Conservation (phyloP, 2,888 invertebrate genomes). For the Neoitamus cyanurus region DNA sequence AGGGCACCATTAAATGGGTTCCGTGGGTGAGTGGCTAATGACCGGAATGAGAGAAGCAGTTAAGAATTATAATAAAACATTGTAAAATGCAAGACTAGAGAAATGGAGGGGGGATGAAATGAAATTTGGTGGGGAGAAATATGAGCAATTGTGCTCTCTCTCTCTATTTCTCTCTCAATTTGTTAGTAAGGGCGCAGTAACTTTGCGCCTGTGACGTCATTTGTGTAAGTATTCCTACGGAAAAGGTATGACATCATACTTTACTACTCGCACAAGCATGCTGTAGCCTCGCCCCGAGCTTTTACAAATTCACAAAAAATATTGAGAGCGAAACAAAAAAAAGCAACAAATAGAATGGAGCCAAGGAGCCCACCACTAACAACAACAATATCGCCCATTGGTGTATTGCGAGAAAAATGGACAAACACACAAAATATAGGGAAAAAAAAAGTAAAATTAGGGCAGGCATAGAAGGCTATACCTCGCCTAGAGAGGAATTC, state of each 20-base stretch:
- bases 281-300: conserved; percentile 3
- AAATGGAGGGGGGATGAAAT: not conserved
- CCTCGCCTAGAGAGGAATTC: not conserved
- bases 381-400: not conserved
- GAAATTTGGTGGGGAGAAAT: not conserved
- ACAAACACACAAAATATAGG: not conserved
- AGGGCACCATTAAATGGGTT: not conserved
- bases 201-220: conserved; percentile 12
- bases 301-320: not conserved
- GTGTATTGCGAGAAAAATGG: too few species aligned
- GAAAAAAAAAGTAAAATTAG: not conserved
- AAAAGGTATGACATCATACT: conserved; percentile 21
- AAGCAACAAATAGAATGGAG: not conserved
- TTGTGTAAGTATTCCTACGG: not conserved
- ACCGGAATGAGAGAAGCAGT: not conserved
- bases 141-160: not conserved
- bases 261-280: not conserved
- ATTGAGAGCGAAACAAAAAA: not conserved
- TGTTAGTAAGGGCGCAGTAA: not conserved
- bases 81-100: not conserved
- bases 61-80: not conserved
- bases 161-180: not conserved
- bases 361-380: not conserved
- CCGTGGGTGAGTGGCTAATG: not conserved
- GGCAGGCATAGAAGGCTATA: not conserved